Conservation (phyloP, 2,888 invertebrate genomes). For the Drosophila demipolita region DNA sequence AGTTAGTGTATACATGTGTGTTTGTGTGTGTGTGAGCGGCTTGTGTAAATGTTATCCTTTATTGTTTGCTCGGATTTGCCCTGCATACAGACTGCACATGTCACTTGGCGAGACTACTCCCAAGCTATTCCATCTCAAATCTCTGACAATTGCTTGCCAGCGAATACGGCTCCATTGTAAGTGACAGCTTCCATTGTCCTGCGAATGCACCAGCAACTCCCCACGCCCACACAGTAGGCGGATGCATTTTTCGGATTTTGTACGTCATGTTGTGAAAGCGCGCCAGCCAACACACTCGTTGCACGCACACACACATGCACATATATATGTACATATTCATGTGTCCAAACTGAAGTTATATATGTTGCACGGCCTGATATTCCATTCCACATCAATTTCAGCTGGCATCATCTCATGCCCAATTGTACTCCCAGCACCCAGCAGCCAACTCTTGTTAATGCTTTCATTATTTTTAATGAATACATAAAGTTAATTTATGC, state of each 20-base stretch:
- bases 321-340: background rate
- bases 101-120: constrained; percentile 59
- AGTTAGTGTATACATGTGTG: constrained; percentile 35
- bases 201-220: constrained; percentile 22
- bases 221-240: constrained; percentile 51
- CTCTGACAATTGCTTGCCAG: constrained; percentile 16
- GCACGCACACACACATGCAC: background rate
- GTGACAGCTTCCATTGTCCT: constrained; percentile 75
- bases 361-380: background rate
- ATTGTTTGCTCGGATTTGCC: constrained; percentile 67
- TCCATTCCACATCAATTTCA: constrained; percentile 45
- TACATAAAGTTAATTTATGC: constrained; percentile 56
- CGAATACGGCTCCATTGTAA: constrained; percentile 64
- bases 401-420: constrained; percentile 25
- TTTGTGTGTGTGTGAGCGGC: constrained; percentile 28
- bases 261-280: constrained; percentile 45
- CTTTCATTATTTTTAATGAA: constrained; percentile 56
- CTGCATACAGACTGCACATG: constrained; percentile 61
- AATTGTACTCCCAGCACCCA: constrained; percentile 1
- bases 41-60: constrained; percentile 76
- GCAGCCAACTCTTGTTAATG: constrained; percentile 6
- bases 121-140: constrained; percentile 18
- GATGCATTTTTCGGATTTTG: constrained; percentile 54
- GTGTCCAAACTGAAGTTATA: constrained; percentile 8
- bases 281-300: constrained; percentile 5